Conservation (phyloP, 2,113 vertebrate genomes). For the Myotis lucifugus region DNA sequence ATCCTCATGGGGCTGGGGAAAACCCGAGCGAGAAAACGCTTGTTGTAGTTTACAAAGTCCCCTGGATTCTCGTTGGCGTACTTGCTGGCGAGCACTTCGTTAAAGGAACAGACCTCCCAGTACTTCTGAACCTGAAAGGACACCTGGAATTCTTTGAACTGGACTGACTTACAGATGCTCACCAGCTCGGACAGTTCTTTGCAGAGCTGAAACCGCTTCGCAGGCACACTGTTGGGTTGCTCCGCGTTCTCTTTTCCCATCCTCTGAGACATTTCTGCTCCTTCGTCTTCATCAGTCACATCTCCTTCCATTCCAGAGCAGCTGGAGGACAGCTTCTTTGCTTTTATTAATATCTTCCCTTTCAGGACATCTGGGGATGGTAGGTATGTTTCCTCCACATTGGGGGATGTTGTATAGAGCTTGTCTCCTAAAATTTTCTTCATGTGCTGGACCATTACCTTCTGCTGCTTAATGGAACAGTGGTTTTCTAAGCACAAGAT, state of each 20-base stretch:
- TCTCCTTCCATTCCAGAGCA: slow-evolving; percentile 94
- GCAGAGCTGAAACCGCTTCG: slow-evolving; percentile 94
- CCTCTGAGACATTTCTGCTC: slow-evolving; percentile 95
- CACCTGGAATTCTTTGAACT: slow-evolving; percentile 95
- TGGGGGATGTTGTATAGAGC: slow-evolving; percentile 89
- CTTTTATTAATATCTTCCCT: slow-evolving; percentile 95
- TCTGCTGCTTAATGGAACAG: slow-evolving; percentile 96
- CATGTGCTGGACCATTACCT: slow-evolving; percentile 97
- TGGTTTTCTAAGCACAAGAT: slow-evolving; percentile 98
- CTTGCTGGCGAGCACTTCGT: slow-evolving; percentile 95
- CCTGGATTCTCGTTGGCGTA: slow-evolving; percentile 95
- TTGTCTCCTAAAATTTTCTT: slow-evolving; percentile 97
- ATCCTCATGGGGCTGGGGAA: slow-evolving; percentile 99
- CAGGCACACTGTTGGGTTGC: slow-evolving; percentile 84
- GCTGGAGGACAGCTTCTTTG: slow-evolving; percentile 92
- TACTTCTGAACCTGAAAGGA: slow-evolving; percentile 97
- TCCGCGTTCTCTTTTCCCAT: slow-evolving; percentile 90
- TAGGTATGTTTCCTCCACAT: slow-evolving; percentile 92
- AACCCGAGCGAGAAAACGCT: slow-evolving; percentile 94
- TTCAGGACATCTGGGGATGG: slow-evolving; percentile 93
- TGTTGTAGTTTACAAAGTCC: slow-evolving; percentile 99
- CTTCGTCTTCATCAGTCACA: slow-evolving; percentile 98
- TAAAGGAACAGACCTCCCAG: slow-evolving; percentile 98
- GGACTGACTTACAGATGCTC: slow-evolving; percentile 95
- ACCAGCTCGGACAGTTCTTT: slow-evolving; percentile 97